Base-by-base conservation (phyloP, 2,797 vertebrate genomes). In the Esox lucius region DNA sequence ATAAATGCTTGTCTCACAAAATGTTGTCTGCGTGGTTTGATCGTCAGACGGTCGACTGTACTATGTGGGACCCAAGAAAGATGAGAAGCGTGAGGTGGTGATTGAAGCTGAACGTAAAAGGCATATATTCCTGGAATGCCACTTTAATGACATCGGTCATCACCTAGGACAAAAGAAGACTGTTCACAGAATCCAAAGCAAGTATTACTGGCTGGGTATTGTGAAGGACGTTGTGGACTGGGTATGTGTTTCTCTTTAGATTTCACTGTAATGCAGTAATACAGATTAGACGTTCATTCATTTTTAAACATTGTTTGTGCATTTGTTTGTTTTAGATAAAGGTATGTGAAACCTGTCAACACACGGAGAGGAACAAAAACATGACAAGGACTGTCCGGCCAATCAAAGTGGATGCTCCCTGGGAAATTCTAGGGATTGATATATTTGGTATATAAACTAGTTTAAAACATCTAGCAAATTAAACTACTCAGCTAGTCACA, bases 161-260 rank as follows among this genome's bases (percentile, higher is more conserved):
- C 96, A 98, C 70, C 87, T 97, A 74, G 96, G 96, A 17, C 96
- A 98, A 78, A 98, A 97, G 59, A 98, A 98, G 86, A 98, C 96
- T 0, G 95, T 96, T 56, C 94, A 96, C 90, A 87, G 95, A 66
- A 96, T 98, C 80, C 96, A 98, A 91, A 95, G 94, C 91, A 93
- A 93, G 59, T 98, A 95, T 90, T 97, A 98, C 90, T 98, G 96
- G 96, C 92, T 98, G 82, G 96, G 96, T 7, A 96, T 98, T 71
- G 93, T 98, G 79, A 96, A 95, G 84, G 96, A 98, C 71, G 96
- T 97, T 0, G 96, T 98, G 78, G 96, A 98, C 70, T 97, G 96
- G 96, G 96, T 97, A 86, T 77, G 79, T 75, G 7, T n/a, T 11
- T 61, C 26, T 51, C 12, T 65, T 24, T 24, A 24, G 11, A 26